Conservation (phyloP, 1,140 invertebrate genomes). For the Doryteuthis pealeii region DNA sequence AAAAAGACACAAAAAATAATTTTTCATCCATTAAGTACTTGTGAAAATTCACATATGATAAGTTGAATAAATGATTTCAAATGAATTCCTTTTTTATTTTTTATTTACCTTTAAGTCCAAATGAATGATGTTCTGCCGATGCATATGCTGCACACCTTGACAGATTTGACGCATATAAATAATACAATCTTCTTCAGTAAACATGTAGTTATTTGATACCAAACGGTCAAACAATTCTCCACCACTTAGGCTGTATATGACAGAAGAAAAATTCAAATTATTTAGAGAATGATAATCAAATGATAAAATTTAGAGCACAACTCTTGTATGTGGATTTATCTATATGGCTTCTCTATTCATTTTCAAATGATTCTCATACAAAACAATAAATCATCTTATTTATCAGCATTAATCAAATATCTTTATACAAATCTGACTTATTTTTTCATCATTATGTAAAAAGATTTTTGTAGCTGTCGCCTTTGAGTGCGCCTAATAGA, state of each 20-base stretch:
- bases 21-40: no score
- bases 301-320: neutral
- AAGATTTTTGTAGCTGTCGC: no score
- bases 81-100: no score
- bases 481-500: no score
- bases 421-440: no score
- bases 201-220: conserved; percentile 91
- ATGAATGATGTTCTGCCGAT: conserved; percentile 98
- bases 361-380: neutral
- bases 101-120: conserved; percentile 68
- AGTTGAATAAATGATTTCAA: no score
- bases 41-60: no score
- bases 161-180: conserved; percentile 99
- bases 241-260: conserved; percentile 79
- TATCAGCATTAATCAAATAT: no score
- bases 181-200: conserved; percentile 97
- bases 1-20: no score
- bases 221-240: conserved; percentile 98
- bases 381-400: neutral
- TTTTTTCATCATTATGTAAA: no score
- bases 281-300: neutral
- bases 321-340: neutral
- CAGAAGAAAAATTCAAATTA: conserved; percentile 5
- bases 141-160: conserved; percentile 96
- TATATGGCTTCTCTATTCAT: neutral